Conservation (phyloP, 2,113 vertebrate species). For the Brachyhypopomus gauderio region DNA sequence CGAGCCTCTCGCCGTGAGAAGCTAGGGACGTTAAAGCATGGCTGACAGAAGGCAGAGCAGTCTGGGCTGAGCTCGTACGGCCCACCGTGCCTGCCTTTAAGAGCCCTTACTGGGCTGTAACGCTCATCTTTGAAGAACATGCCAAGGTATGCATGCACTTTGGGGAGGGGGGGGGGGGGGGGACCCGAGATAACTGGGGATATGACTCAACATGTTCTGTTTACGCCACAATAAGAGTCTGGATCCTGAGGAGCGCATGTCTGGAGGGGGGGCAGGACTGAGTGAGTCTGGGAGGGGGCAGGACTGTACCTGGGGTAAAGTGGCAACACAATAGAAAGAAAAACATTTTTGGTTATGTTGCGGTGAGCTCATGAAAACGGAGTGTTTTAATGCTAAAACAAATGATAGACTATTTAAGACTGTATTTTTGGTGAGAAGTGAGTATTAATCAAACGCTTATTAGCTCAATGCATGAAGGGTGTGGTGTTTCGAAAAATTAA, state of each 20-base stretch:
- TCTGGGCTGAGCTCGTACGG: conserved; percentile 31
- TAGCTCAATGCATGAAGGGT: background rate
- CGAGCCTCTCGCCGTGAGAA: conserved; percentile 27
- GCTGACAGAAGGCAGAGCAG: conserved; percentile 46
- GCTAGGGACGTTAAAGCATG: conserved; percentile 29
- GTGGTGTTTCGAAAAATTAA: background rate
- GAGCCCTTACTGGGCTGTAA: conserved; percentile 44
- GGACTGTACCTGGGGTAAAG: conserved; percentile 40
- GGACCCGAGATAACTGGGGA: conserved; percentile 55
- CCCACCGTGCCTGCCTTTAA: conserved; percentile 29
- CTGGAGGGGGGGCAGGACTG: conserved; percentile 37
- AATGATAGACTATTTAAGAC: background rate
- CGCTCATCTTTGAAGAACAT: conserved; percentile 49
- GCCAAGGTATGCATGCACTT: conserved; percentile 52
- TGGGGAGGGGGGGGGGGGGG: conserved; percentile 24
- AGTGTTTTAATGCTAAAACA: conserved; percentile 28
- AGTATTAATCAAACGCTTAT: background rate
- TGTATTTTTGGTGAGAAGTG: background rate
- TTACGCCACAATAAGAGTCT: conserved; percentile 58
- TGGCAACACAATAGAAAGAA: conserved; percentile 44
- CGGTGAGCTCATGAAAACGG: conserved; percentile 22
- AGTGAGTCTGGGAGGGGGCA: conserved; percentile 32
- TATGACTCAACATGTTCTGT: conserved; percentile 63
- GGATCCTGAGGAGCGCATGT: conserved; percentile 40
- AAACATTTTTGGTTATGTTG: conserved; percentile 39